Evolutionary conservation across 2,113 vertebrate species (phyloP).

Genomic region (Dasyurus viverrinus): DNA sequence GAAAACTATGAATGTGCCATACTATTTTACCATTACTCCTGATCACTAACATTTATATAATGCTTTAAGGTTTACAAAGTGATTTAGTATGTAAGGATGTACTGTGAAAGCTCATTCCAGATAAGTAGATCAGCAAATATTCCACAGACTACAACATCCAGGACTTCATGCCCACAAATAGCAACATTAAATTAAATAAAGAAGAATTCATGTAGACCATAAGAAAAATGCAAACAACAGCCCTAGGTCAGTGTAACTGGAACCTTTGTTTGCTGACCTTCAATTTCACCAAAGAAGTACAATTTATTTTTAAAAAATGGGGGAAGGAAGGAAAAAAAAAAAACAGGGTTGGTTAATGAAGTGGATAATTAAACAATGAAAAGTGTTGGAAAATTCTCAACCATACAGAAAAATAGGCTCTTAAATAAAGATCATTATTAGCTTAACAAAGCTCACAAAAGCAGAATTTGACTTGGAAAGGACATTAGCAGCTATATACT

Average conservation of each 20-base stretch:
- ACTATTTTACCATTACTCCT: not conserved
- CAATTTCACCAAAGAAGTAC: not conserved
- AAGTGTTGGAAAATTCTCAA: slow-evolving; percentile 83
- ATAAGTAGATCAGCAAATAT: not conserved
- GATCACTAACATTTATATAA: not conserved
- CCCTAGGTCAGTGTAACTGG: not conserved
- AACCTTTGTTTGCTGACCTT: not conserved
- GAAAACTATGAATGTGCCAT: not conserved
- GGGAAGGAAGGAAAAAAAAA: not conserved
- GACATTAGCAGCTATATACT: slow-evolving; percentile 76
- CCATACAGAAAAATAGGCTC: slow-evolving; percentile 82
- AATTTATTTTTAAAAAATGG: not conserved
- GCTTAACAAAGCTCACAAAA: slow-evolving; percentile 64
- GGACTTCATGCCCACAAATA: not conserved
- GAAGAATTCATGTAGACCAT: not conserved
- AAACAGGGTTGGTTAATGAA: not conserved
- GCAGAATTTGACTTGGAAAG: slow-evolving; percentile 65
- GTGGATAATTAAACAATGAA: slow-evolving; percentile 81
- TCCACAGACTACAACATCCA: not conserved
- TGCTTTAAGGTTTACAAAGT: not conserved
- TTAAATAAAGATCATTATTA: slow-evolving; percentile 82
- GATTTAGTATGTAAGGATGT: not conserved
- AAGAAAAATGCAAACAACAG: not conserved
- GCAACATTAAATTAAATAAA: not conserved
- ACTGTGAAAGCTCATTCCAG: not conserved